phyloP scores from a whole-genome alignment of 2,113 vertebrate genomes.

The Apodemus sylvaticus region DNA sequence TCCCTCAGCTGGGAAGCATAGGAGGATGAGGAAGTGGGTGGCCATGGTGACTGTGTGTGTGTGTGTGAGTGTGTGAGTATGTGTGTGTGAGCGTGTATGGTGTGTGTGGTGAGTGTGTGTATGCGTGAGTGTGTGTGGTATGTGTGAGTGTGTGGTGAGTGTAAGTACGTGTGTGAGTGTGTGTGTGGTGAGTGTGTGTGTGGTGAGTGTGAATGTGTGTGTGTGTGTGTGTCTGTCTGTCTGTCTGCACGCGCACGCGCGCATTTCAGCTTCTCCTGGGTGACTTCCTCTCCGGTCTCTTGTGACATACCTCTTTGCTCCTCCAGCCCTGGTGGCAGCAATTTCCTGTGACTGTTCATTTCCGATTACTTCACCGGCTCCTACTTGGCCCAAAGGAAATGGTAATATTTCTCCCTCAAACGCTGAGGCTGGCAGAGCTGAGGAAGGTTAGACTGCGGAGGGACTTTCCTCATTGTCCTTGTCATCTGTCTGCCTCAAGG shows the following conservation, averaged over 20 bases:
- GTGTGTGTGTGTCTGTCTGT: not conserved
- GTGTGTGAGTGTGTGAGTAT: not conserved
- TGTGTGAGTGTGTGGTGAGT: not conserved
- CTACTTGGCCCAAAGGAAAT: not conserved
- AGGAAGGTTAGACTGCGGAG: not conserved
- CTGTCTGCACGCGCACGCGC: fast-evolving
- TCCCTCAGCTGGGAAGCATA: not conserved
- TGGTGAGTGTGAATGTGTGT: not conserved
- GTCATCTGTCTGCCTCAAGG: not conserved
- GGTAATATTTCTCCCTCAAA: not conserved
- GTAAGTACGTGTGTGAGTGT: not conserved
- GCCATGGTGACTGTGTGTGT: not conserved
- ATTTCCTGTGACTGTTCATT: constrained; percentile 32
- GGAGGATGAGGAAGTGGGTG: not conserved
- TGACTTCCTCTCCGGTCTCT: not conserved
- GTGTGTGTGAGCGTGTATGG: too few relatives aligned
- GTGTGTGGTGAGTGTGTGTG: not conserved
- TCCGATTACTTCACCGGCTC: constrained; percentile 32
- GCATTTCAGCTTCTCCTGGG: not conserved
- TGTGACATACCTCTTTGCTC: not conserved
- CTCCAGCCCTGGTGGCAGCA: not conserved
- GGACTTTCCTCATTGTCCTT: not conserved
- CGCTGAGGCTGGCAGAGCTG: not conserved
- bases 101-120: not conserved
- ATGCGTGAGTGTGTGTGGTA: not conserved